Conservation (phyloP, 1,140 invertebrate species). For the Lepidotrigona ventralis region DNA sequence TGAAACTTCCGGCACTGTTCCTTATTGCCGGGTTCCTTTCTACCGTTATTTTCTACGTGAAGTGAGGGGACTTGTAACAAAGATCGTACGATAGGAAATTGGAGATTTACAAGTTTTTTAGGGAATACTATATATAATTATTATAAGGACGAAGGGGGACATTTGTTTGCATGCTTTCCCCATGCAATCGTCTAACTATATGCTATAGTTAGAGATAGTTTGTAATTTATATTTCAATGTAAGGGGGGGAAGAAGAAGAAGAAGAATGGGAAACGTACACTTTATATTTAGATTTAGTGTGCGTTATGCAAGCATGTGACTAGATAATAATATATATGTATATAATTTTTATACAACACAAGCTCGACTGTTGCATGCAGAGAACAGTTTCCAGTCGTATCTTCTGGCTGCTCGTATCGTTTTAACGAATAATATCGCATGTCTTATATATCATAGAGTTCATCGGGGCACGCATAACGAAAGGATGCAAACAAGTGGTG, state of each 20-base stretch:
- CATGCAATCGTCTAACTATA: neutral
- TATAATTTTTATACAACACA: slow-evolving; percentile 60
- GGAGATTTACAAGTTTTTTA: neutral
- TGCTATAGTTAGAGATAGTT: slow-evolving; percentile 13
- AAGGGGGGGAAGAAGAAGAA: slow-evolving; percentile 6
- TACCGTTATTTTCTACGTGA: slow-evolving; percentile 27
- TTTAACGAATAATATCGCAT: neutral
- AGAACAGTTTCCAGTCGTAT: neutral
- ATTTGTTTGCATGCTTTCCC: slow-evolving; percentile 44
- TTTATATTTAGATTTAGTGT: slow-evolving; percentile 44
- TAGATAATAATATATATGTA: slow-evolving; percentile 65
- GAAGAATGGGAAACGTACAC: slow-evolving; percentile 29
- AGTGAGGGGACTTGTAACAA: neutral
- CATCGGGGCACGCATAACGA: slow-evolving; percentile 5
- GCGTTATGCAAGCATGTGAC: slow-evolving; percentile 49
- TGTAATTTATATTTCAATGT: slow-evolving; percentile 32
- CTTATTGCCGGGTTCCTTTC: slow-evolving; percentile 58
- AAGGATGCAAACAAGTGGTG: slow-evolving; percentile 45
- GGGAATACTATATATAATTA: neutral
- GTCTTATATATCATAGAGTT: slow-evolving; percentile 5
- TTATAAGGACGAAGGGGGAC: slow-evolving; percentile 12
- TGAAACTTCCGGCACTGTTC: slow-evolving; percentile 49
- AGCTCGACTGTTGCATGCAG: slow-evolving; percentile 25
- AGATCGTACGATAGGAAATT: slow-evolving; percentile 1
- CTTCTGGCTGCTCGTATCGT: neutral